phyloP scores from a whole-genome alignment of 2,888 invertebrate genomes.

The Pyralis farinalis region DNA sequence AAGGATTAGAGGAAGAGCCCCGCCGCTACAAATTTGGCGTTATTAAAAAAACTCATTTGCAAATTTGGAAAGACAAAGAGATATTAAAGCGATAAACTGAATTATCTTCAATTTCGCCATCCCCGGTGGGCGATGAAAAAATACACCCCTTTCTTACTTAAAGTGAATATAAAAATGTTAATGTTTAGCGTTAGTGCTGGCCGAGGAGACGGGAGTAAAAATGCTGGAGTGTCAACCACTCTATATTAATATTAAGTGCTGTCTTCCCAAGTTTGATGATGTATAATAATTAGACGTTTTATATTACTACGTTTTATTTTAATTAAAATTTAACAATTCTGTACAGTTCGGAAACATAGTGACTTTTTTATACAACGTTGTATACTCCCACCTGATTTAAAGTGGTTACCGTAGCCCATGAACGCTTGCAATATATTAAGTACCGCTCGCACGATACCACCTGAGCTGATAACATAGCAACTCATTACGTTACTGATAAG shows the following conservation, averaged over 20 bases:
- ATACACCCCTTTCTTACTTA: conserved; percentile 50
- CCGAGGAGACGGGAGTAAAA: conserved; percentile 19
- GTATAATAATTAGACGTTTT: conserved; percentile 2
- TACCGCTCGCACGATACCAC: no score
- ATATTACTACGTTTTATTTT: conserved; percentile 4
- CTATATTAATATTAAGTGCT: conserved; percentile 5
- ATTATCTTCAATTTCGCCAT: conserved; percentile 62
- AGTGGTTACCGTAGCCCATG: no score
- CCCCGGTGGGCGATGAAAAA: conserved; percentile 48
- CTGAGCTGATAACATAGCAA: no score
- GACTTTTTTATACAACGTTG: no score
- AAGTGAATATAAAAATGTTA: conserved; percentile 59
- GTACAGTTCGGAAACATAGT: no score
- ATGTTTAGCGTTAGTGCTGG: conserved; percentile 33
- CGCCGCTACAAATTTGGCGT: conserved; percentile 68
- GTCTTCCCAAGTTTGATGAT: conserved; percentile 10
- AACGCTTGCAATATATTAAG: no score
- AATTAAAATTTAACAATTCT: no score
- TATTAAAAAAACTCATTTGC: conserved; percentile 80
- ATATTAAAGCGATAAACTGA: conserved; percentile 75
- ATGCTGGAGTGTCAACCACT: conserved; percentile 28
- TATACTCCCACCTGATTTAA: no score
- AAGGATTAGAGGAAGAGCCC: conserved; percentile 54
- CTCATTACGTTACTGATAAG: no score
- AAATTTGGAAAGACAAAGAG: conserved; percentile 77